Evolutionary conservation across 2,797 vertebrate species (phyloP), one percentile per base, ranked within the genome.

Genomic region (Coranthus polyacanthus): DNA sequence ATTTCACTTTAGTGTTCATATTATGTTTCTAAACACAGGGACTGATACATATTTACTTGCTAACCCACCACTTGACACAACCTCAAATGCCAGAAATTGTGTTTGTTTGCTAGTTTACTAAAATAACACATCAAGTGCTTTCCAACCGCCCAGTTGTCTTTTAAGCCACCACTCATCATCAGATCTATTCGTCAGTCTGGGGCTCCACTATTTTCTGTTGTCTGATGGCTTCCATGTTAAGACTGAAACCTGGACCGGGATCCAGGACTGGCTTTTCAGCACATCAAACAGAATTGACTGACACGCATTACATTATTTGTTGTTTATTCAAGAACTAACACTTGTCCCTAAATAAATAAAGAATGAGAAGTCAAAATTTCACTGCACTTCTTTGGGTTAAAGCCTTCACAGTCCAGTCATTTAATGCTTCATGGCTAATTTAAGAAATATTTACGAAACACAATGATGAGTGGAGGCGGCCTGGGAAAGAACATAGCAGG

Each of bases 361-460:
- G 16, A 62, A 45, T 24, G 36, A 16, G 43, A 69, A 11, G 37
- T 22, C 22, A 12, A 20, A 62, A 5, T 20, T 49, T 44, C 44
- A 50, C 9, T 52, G 44, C 20, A 38, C n/a, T 79, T 42, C 42
- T 65, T 82, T 58, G 15, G 45, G 42, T 75, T 50, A 21, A 68
- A 34, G 56, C 70, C 65, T 55, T 69, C 9, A 56, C 29, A 17
- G 47, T 50, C 43, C 46, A 78, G 22, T 45, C 43, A 45, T 12
- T 12, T n/a, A 4, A 58, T 43, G 51, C 36, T 18, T 53, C 16
- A 67, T 63, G 16, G 22, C 24, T 42, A 4, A 18, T n/a, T 41
- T 41, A 41, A 16, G 13, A 15, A 41, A 39, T 41, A n/a, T 51
- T 59, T 38, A 47, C 26, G 34, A 49, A 49, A 36, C 20, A 32